Evolutionary conservation across 37 sponge, comb jelly and placozoan species (phyloP), one percentile per base, ranked within the genome.

Genomic region (Aphrocallistes beatrix): DNA sequence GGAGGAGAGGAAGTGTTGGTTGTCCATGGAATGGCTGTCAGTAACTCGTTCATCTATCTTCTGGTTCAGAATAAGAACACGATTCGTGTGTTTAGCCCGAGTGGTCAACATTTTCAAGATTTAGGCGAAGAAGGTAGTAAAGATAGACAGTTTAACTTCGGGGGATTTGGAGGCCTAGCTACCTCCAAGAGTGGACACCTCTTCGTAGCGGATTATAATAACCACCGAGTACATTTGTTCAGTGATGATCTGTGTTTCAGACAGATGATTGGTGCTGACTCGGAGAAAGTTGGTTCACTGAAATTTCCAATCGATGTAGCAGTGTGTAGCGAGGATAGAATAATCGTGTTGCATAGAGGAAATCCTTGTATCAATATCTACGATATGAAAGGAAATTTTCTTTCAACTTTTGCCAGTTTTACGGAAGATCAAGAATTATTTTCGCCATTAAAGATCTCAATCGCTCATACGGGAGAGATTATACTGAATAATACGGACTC

Each of bases 171-270:
- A 6, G 75, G 75, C 21, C n/a, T 60, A 60, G 75, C 75, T 3
- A 60, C 75, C 3, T 60, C 75, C 28, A 60, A 60, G n/a, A 30
- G n/a, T 1, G 75, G 75, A 8, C 25, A 60, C n/a, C 21, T 60
- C 3, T 60, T 60, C 34, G n/a, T 60, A 60, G 75, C 75, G 34
- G 75, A 60, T 60, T 60, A 60, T 60, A 21, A 60, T 60, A 60
- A 60, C 34, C 75, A 60, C n/a, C 10, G 75, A 28, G 75, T 60
- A 30, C 75, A 60, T 60, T 60, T 60, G 34, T 60, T 25, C 21
- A 60, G 75, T 30, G 75, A 60, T 60, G 75, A 60, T 60, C n/a
- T 60, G 75, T 60, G n/a, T 60, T 60, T 60, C n/a, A 60, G n/a
- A 13, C 75, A 60, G n/a, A 60, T 60, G 75, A 60, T 60, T 6